Evolutionary conservation across 2,888 invertebrate species (phyloP), one percentile per base, ranked within the genome.

Genomic region (Andricus quercusramuli): DNA sequence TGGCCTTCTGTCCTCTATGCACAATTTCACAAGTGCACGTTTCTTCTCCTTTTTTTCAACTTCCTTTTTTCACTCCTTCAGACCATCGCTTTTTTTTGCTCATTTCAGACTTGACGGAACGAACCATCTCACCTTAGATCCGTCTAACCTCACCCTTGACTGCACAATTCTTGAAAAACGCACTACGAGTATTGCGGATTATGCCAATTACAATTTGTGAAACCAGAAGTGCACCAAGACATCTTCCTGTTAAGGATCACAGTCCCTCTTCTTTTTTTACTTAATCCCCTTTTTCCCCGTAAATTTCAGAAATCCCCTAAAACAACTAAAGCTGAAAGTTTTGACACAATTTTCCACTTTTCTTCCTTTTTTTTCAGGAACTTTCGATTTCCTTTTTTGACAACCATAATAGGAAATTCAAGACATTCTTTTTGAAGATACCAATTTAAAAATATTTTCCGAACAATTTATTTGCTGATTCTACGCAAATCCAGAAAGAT

Each of bases 31-130:
- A 67, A 41, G 41, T 67, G 67, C 41, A 41, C 67, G 22, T n/a
- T 67, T 41, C 22, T 22, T 41, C 22, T 22, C 15, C 22, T 22
- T 41, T 67, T 15, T 41, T 11, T 44, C 4, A 67, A 67, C 22
- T 41, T 41, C 2, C 37, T n/a, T 67, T 77, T 56, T 78, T 70
- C 70, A 41, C 74, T 29, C 17, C n/a, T 47, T 29, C 68, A 15
- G n/a, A 29, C 20, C 8, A 66, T 37, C 9, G 8, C 29, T 70
- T 74, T 59, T 51, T 51, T 29, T 74, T 15, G 32, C n/a, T 32
- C 32, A 56, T 56, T 56, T 51, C 15, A 37, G 74, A 74, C 56
- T 74, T 15, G 20, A 5, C 9, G 32, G 13, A 74, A 56, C 37
- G 56, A 74, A 64, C 22, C 15, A 17, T 29, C 25, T 29, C 15